Percentiles rank a stretch among this genome's conserved stretches.
Conservation (phyloP, 2,888 invertebrate genomes). For the Trichopoda pennipes region DNA sequence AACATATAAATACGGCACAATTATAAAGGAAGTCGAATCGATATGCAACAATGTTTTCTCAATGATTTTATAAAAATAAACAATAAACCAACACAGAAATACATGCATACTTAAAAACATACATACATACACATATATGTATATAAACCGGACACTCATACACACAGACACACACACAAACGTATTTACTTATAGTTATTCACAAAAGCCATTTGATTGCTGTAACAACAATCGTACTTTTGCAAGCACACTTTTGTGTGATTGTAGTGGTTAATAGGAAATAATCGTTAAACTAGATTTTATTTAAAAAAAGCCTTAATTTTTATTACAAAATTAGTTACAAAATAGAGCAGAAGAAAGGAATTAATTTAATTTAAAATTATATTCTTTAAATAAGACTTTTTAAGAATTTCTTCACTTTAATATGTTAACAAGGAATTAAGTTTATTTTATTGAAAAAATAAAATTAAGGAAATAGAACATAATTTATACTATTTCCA, state of each 20-base stretch:
- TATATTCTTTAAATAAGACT: neutral
- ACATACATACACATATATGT: neutral
- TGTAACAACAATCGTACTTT: neutral
- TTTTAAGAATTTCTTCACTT: too few species aligned
- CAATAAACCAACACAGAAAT: slow-evolving; percentile 4
- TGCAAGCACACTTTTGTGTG: neutral
- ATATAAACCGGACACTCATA: too few species aligned
- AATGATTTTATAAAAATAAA: slow-evolving; percentile 35
- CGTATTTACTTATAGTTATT: slow-evolving; percentile 1
- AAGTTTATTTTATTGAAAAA: too few species aligned
- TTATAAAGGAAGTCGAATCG: slow-evolving; percentile 27
- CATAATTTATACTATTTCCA: too few species aligned
- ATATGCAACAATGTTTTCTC: slow-evolving; percentile 49
- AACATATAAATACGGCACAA: slow-evolving; percentile 16
- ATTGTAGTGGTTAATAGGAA: slow-evolving; percentile 3
- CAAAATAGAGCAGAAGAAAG: neutral
- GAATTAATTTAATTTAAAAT: neutral
- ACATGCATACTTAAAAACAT: neutral
- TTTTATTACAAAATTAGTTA: too few species aligned
- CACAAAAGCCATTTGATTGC: slow-evolving; percentile 11
- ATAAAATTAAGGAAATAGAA: too few species aligned
- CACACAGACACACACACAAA: neutral
- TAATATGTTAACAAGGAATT: too few species aligned
- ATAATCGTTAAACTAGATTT: slow-evolving; percentile 28
- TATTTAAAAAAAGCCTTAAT: slow-evolving; percentile 26